Percentiles rank a stretch among this genome's conserved stretches.
Evolutionary conservation across 2,113 vertebrate species (phyloP).

Genomic region (Carassius gibelio): DNA sequence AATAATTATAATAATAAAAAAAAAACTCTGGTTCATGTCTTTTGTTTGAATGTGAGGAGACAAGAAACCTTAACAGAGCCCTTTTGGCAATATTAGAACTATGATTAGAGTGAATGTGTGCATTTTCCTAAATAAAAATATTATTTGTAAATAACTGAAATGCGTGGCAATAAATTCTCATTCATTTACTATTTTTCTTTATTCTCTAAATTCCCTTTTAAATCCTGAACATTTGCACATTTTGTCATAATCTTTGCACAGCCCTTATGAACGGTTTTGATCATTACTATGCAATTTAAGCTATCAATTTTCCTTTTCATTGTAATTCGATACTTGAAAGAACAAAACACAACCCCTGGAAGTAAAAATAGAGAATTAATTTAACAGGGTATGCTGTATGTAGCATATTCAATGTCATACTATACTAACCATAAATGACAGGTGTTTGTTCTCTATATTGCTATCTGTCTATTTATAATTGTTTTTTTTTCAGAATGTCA

Average conservation of each 20-base stretch:
- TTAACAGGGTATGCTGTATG: neutral
- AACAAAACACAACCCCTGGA: neutral
- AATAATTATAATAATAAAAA: too few species aligned
- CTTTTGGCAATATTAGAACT: neutral
- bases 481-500: conserved; percentile 1
- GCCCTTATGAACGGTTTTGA: too few species aligned
- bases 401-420: neutral
- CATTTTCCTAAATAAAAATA: neutral
- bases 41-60: neutral
- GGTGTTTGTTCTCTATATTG: neutral
- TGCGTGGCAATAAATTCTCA: neutral
- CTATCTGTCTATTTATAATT: conserved; percentile 26
- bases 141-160: neutral
- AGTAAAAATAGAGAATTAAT: too few species aligned
- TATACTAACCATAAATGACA: conserved; percentile 1
- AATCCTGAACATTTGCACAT: too few species aligned
- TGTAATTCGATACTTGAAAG: neutral
- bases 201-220: neutral
- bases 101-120: neutral
- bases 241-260: too few species aligned
- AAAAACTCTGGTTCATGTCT: too few species aligned
- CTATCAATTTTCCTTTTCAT: neutral
- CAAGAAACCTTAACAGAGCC: neutral
- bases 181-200: neutral
- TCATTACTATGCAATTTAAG: neutral